These are phyloP conservation scores for Steinernema carpocapsae DNA, from an alignment of 2,888 invertebrate genomes.

Conservation along the genomic window DNA sequence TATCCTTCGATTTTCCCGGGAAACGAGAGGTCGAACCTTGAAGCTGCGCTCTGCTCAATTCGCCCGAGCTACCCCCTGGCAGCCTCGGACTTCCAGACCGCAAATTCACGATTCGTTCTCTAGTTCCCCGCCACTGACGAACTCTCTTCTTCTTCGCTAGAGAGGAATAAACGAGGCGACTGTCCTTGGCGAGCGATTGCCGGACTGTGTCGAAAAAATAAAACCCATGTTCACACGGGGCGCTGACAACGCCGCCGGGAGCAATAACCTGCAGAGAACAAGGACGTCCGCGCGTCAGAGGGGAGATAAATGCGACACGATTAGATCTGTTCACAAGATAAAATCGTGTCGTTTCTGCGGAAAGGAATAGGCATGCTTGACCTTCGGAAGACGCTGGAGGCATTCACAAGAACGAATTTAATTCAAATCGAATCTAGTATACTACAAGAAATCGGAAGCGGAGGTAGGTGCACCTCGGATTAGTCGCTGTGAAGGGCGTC, in stretches of 20 bases:
- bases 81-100: background rate
- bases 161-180: constrained; percentile 31
- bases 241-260: constrained; percentile 34
- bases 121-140: constrained; percentile 13
- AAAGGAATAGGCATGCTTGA: no score
- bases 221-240: constrained; percentile 29
- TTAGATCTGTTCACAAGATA: constrained; percentile 27
- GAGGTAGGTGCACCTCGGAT: background rate
- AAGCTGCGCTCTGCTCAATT: constrained; percentile 3
- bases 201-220: constrained; percentile 28
- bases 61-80: background rate
- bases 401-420: no score
- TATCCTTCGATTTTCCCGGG: background rate
- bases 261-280: constrained; percentile 33
- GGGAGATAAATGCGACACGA: constrained; percentile 34
- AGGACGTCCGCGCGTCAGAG: constrained; percentile 33
- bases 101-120: constrained; percentile 30
- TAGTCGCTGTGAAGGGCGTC: constrained; percentile 11
- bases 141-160: background rate
- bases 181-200: constrained; percentile 17
- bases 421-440: no score
- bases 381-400: no score
- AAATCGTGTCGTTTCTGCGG: constrained; percentile 15
- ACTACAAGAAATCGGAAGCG: no score
- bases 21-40: constrained; percentile 4